A percentile compares a stretch with the other conserved stretches of the same genome.
Conservation (phyloP, 2,888 invertebrate genomes). For the Furcula furcula region DNA sequence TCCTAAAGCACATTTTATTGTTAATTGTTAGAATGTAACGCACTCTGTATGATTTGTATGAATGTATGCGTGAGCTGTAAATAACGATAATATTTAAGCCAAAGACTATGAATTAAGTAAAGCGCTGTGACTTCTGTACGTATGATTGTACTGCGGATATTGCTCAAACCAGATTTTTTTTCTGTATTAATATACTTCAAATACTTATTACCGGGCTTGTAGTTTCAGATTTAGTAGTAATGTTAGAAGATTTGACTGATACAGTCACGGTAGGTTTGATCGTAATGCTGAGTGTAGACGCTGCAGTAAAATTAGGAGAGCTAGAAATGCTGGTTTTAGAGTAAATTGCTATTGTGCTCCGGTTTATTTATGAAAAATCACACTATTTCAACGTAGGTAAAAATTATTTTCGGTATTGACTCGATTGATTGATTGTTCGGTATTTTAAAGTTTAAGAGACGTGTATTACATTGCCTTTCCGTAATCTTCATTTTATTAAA, state of each 20-base stretch:
- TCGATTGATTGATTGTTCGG: too few species aligned
- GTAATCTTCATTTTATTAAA: too few species aligned
- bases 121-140: constrained; percentile 68
- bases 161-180: constrained; percentile 47
- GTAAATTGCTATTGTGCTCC: constrained; percentile 18
- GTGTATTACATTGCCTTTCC: too few species aligned
- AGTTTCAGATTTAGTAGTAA: constrained; percentile 19
- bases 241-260: constrained; percentile 16
- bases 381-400: neutral
- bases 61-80: constrained; percentile 56
- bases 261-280: constrained; percentile 15
- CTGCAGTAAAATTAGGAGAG: constrained; percentile 42
- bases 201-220: constrained; percentile 18
- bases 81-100: constrained; percentile 56
- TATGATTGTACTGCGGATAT: constrained; percentile 47
- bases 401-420: neutral
- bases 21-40: constrained; percentile 63
- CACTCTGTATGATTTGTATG: constrained; percentile 56
- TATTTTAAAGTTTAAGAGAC: too few species aligned
- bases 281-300: constrained; percentile 24
- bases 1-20: constrained; percentile 63
- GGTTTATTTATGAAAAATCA: neutral
- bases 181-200: constrained; percentile 18
- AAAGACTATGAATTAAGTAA: constrained; percentile 50
- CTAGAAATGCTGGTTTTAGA: constrained; percentile 43